Conservation (phyloP, 2,797 vertebrate species). For the Smutsia temminckii region DNA sequence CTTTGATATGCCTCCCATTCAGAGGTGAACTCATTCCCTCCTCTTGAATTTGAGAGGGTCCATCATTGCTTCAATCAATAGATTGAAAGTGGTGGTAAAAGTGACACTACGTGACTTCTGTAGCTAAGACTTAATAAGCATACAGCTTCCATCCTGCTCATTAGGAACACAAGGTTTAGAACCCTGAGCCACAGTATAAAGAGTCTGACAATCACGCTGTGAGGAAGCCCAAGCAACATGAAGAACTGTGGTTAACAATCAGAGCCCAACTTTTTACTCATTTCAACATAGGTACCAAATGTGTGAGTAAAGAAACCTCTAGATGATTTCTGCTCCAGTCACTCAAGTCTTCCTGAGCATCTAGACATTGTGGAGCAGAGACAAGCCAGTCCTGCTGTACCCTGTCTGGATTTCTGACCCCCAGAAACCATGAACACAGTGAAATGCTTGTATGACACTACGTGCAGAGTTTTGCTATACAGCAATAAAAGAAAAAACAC, state of each 20-base stretch:
- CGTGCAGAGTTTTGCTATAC: background rate
- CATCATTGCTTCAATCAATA: background rate
- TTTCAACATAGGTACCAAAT: background rate
- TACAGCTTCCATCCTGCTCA: background rate
- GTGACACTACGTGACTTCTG: background rate
- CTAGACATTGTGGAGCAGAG: background rate
- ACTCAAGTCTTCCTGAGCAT: background rate
- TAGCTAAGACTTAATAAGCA: background rate
- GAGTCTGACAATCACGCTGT: background rate
- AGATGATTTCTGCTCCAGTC: background rate
- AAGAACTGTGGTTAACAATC: background rate
- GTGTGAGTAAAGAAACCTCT: background rate
- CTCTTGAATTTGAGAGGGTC: background rate
- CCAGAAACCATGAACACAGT: background rate
- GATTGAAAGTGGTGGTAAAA: background rate
- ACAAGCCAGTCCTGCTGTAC: background rate
- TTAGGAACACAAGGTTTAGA: background rate
- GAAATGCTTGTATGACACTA: too few species aligned
- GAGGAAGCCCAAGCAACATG: background rate
- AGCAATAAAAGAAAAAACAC: too few species aligned
- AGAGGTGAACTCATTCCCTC: too few species aligned
- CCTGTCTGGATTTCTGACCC: background rate
- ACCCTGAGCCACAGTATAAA: background rate
- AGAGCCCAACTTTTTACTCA: background rate
- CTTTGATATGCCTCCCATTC: background rate